A percentile compares a stretch with the other conserved stretches of the same genome.
Conservation (phyloP, 53 echinoderm and acorn worm species). For the Echinarachnius parma region DNA sequence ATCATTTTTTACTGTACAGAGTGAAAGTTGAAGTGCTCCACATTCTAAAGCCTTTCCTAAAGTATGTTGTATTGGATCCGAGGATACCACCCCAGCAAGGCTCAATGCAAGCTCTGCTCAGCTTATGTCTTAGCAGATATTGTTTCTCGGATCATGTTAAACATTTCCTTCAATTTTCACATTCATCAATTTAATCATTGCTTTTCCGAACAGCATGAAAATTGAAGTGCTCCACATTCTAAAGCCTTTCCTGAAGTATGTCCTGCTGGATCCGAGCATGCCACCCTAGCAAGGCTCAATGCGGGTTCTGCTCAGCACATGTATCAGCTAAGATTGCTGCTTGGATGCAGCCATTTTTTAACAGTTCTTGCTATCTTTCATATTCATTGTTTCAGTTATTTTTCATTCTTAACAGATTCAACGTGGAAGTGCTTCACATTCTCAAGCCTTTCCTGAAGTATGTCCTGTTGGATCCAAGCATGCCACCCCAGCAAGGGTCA, state of each 20-base stretch:
- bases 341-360: too few relatives aligned
- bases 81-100: conserved; percentile 3
- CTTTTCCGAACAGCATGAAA: not conserved
- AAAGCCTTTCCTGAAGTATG: conserved; percentile 24
- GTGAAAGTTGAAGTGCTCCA: conserved; percentile 23
- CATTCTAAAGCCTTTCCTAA: conserved; percentile 23
- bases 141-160: not conserved
- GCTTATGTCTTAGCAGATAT: not conserved
- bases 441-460: conserved; percentile 19
- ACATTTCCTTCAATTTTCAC: too few relatives aligned
- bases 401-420: not conserved
- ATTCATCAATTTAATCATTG: too few relatives aligned
- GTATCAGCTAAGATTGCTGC: too few relatives aligned
- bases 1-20: too few relatives aligned
- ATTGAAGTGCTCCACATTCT: conserved; percentile 36
- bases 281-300: conserved; percentile 13
- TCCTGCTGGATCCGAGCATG: conserved; percentile 13
- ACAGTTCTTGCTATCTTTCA: too few relatives aligned
- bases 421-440: conserved; percentile 28
- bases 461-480: conserved; percentile 25
- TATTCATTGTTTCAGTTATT: too few relatives aligned
- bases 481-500: conserved; percentile 7
- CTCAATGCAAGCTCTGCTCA: not conserved
- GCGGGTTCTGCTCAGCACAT: conserved; percentile 1
- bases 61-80: conserved; percentile 26